Percentiles rank a stretch among this genome's conserved stretches.
These are phyloP conservation scores for Steatocranus sp. DNA, from an alignment of 2,797 vertebrate species.

Conservation along the genomic window DNA sequence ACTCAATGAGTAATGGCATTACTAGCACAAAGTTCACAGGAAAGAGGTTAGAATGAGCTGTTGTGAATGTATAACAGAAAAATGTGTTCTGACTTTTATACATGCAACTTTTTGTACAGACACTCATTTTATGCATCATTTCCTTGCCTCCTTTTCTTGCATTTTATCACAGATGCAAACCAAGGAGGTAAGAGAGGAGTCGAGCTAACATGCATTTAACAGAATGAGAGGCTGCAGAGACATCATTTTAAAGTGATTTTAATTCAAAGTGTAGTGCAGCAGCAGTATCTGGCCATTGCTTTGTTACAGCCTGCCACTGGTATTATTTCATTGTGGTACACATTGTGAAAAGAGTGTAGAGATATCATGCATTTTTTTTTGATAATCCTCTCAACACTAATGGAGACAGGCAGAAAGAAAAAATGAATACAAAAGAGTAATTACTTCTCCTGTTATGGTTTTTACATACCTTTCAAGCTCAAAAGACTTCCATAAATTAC, in stretches of 20 bases:
- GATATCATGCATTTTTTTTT: background rate
- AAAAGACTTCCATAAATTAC: background rate
- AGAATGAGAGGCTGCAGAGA: background rate
- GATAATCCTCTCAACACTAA: background rate
- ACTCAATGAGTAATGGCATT: background rate
- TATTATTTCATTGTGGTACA: background rate
- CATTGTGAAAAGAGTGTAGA: background rate
- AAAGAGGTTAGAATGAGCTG: background rate
- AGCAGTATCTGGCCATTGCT: background rate
- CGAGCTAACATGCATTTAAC: background rate
- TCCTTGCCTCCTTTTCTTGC: background rate
- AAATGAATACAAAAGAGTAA: background rate
- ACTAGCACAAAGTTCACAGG: background rate
- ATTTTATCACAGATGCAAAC: background rate
- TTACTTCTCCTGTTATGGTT: background rate
- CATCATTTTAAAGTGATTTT: background rate
- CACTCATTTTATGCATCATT: background rate
- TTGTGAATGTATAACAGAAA: background rate
- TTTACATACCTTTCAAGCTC: background rate
- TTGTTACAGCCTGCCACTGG: background rate
- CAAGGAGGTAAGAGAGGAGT: background rate
- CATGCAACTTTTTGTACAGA: background rate
- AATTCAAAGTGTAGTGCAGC: background rate
- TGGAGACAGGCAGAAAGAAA: background rate
- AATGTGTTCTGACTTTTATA: background rate